These are phyloP conservation scores for Hypselothyrea guttata DNA, from an alignment of 2,888 invertebrate genomes.

Conservation along the genomic window DNA sequence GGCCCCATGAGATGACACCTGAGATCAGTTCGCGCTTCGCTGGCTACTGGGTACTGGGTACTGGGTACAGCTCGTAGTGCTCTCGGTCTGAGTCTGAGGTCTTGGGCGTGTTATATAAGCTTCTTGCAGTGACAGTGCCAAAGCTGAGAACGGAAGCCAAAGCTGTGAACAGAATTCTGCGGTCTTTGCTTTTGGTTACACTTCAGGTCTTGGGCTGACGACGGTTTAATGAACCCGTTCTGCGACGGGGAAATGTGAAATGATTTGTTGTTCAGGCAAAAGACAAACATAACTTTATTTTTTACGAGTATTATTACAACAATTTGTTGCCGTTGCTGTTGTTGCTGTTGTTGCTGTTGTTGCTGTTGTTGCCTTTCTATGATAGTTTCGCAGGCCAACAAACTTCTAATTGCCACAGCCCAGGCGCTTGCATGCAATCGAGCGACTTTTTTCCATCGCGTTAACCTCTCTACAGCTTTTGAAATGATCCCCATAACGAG, in stretches of 20 bases:
- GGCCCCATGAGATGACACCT: conserved; percentile 55
- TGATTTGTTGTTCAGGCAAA: conserved; percentile 65
- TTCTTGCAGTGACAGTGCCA: conserved; percentile 47
- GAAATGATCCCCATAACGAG: conserved; percentile 34
- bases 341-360: conserved; percentile 11
- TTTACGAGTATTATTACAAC: conserved; percentile 63
- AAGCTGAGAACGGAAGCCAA: conserved; percentile 71
- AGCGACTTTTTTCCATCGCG: conserved; percentile 30
- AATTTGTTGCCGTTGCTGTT: conserved; percentile 47
- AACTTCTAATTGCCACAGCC: conserved; percentile 66
- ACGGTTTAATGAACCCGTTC: conserved; percentile 77
- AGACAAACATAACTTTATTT: conserved; percentile 57
- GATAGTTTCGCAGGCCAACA: conserved; percentile 61
- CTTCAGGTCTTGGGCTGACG: conserved; percentile 44
- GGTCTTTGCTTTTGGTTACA: conserved; percentile 48
- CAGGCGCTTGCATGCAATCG: conserved; percentile 54
- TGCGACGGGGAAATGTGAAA: conserved; percentile 52
- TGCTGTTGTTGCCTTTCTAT: conserved; percentile 19
- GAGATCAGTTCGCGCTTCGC: conserved; percentile 57
- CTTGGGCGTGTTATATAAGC: conserved; percentile 39
- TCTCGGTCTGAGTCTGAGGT: too few species aligned
- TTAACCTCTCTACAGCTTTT: conserved; percentile 7
- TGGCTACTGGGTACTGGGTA: conserved; percentile 20
- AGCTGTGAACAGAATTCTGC: conserved; percentile 18
- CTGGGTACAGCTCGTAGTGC: not conserved